Conservation (phyloP, 2,888 invertebrate species). For the Melieria omissa region DNA sequence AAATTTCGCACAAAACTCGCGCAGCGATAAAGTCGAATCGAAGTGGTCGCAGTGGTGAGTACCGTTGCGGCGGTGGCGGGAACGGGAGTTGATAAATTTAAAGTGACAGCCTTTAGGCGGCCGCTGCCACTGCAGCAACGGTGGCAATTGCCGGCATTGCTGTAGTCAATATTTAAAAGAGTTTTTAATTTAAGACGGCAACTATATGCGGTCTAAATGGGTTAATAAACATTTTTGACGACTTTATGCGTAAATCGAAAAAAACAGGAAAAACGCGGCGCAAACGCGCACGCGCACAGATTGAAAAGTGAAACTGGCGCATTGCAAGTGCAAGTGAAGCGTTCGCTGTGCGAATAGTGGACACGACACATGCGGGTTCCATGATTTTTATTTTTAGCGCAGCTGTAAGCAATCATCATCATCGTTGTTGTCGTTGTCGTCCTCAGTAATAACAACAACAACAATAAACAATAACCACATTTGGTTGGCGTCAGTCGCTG, state of each 20-base stretch:
- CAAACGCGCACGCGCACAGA: no score
- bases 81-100: slow-evolving; percentile 16
- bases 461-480: no score
- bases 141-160: slow-evolving; percentile 1
- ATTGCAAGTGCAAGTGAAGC: no score
- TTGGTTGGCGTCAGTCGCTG: no score
- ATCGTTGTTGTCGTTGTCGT: no score
- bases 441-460: no score
- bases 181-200: slow-evolving; percentile 3
- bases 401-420: no score
- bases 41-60: slow-evolving; percentile 11
- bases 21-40: no score
- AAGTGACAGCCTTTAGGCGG: neutral
- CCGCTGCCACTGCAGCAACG: neutral
- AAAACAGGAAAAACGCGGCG: neutral
- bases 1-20: slow-evolving; percentile 5
- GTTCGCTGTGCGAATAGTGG: no score
- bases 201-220: neutral
- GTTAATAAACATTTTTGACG: slow-evolving; percentile 7
- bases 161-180: slow-evolving; percentile 1
- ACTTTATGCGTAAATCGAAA: slow-evolving; percentile 18
- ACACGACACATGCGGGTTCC: no score
- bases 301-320: no score
- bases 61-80: slow-evolving; percentile 10
- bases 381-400: no score